phyloP scores from a whole-genome alignment of 35 echinoderm and acorn worm genomes.

The Hemicentrotus pulcherrimus region DNA sequence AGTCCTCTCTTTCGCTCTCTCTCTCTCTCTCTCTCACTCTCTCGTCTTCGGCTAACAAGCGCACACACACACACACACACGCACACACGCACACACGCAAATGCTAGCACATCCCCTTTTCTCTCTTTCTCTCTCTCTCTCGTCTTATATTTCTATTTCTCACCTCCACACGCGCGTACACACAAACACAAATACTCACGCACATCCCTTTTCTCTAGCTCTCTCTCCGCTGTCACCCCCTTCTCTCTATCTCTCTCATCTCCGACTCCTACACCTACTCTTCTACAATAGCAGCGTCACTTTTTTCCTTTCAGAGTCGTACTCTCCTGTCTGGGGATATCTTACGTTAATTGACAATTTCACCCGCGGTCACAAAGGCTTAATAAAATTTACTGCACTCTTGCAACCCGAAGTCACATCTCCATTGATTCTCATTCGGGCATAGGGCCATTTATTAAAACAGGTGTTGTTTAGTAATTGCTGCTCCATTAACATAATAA shows the following conservation, averaged over 20 bases:
- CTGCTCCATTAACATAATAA: not conserved
- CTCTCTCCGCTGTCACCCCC: no score
- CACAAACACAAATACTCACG: no score
- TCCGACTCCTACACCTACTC: not conserved
- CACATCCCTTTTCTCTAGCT: no score
- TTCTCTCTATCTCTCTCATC: not conserved
- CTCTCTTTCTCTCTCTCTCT: not conserved
- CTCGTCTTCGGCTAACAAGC: no score
- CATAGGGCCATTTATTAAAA: not conserved
- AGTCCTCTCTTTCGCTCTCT: no score
- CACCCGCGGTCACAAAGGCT: not conserved
- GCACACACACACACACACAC: no score
- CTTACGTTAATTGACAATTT: not conserved
- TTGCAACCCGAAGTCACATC: not conserved
- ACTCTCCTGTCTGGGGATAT: not conserved
- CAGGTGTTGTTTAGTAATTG: not conserved
- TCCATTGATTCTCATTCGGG: not conserved
- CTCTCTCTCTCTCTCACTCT: no score
- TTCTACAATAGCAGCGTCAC: no score
- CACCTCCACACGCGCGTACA: no score
- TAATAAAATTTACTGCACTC: constrained; percentile 5
- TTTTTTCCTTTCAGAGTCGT: not conserved
- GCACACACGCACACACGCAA: no score
- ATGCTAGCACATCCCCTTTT: not conserved
- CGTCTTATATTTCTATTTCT: no score